A percentile compares a stretch with the other conserved stretches of the same genome.
Evolutionary conservation across 2,113 vertebrate species (phyloP).

Genomic region (Corydoras sp.): DNA sequence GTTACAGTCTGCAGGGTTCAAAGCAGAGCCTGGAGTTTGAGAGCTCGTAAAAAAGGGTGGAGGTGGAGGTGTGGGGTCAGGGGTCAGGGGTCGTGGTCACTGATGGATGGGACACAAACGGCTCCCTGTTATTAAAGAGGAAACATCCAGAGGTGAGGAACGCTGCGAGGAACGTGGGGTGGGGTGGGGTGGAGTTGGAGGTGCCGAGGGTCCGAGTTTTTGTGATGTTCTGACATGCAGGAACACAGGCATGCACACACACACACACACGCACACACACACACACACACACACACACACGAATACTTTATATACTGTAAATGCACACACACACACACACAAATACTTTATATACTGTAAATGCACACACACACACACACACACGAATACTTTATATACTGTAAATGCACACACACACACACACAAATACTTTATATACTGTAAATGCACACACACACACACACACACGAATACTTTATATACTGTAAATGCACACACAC

Average conservation of each 20-base stretch:
- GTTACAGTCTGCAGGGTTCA: constrained; percentile 16
- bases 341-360: background rate
- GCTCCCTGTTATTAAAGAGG: background rate
- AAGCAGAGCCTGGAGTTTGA: constrained; percentile 14
- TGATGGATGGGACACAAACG: background rate
- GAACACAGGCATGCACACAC: constrained; percentile 5
- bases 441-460: too few species aligned
- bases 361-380: too few species aligned
- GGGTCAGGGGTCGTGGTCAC: background rate
- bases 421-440: too few species aligned
- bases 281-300: constrained; percentile 19
- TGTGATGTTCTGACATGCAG: constrained; percentile 25
- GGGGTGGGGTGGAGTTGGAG: too few species aligned
- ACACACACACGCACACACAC: constrained; percentile 22
- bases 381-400: too few species aligned
- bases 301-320: background rate
- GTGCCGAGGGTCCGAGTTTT: too few species aligned
- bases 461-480: background rate
- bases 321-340: too few species aligned
- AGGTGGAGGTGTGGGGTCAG: background rate
- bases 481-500: background rate
- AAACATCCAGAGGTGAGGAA: background rate
- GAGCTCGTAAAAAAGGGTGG: background rate
- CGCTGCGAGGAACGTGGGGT: background rate
- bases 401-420: too few species aligned